Base-by-base conservation (phyloP, 2,888 invertebrate species). In the Cyclophora punctaria region DNA sequence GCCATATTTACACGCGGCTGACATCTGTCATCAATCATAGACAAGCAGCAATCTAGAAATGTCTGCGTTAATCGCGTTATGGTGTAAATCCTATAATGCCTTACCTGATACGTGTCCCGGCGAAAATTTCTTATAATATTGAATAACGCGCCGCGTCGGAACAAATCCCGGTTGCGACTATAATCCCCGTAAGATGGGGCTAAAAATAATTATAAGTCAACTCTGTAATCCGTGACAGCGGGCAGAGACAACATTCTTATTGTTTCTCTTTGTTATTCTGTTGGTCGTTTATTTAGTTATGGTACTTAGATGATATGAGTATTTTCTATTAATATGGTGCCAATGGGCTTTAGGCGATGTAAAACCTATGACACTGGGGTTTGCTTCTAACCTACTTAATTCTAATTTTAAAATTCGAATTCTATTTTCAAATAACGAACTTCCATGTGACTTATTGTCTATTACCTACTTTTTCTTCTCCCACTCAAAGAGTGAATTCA, bases 141-240 rank as follows among this genome's bases (percentile, higher is more conserved):
- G 83, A 83, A 83, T 83, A 84, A 83, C 80, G 80, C 70, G 73
- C 44, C 50, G 75, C 64, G 75, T 74, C 70, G 72, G 68, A 67
- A 77, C 83, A 83, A 85, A 87, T 83, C 84, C 86, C 71, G 72
- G 75, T 72, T 71, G 78, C 78, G 78, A 81, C 77, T 70, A 83
- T 83, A 85, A 83, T 83, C 81, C 74, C 74, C 74, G 70, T 69
- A 63, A 73, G 78, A 37, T 37, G 82, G 83, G 82, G 77, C 74
- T 74, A 73, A 73, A 73, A 73, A 74, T 74, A 73, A 74, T 73
- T 73, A 73, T 72, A 71, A 73, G 66, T 64, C 72, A 60, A 59
- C 63, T 58, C 63, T 58, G 67, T 75, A 75, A 75, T 75, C 73
- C 66, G 55, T 56, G 70, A 67, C 71, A 62, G 66, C 52, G 57